A percentile compares a stretch with the other conserved stretches of the same genome.
Conservation (phyloP, 1,140 invertebrate genomes). For the Caenorhabditis briggsae region DNA sequence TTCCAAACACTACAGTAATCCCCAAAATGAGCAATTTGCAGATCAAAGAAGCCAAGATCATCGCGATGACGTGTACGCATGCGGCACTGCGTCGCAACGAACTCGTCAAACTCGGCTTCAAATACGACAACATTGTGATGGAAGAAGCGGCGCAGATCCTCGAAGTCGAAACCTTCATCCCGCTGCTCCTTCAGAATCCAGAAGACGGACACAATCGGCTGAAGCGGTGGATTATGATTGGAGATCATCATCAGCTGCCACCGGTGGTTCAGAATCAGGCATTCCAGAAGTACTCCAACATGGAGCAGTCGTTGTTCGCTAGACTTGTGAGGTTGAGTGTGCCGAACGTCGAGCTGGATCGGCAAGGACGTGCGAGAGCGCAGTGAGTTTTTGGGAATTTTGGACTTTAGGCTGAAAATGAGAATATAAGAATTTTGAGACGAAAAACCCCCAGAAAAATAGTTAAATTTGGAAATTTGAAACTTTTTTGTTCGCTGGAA, state of each 20-base stretch:
- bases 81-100: slow-evolving; percentile 96
- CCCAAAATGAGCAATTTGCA: too few relatives aligned
- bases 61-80: slow-evolving; percentile 99
- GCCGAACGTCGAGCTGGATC: slow-evolving; percentile 95
- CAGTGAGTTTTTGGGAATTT: slow-evolving; percentile 80
- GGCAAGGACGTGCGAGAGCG: slow-evolving; percentile 92
- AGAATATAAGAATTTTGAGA: too few relatives aligned
- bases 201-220: slow-evolving; percentile 93
- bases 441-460: too few relatives aligned
- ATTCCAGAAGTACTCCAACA: slow-evolving; percentile 98
- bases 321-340: slow-evolving; percentile 94
- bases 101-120: slow-evolving; percentile 88
- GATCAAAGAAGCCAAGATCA: slow-evolving; percentile 99
- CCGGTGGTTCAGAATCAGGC: slow-evolving; percentile 99
- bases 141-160: slow-evolving; percentile 98
- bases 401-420: too few relatives aligned
- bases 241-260: slow-evolving; percentile 98
- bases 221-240: slow-evolving; percentile 99
- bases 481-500: too few relatives aligned
- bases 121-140: slow-evolving; percentile 99
- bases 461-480: too few relatives aligned
- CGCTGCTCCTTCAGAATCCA: slow-evolving; percentile 90
- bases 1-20: too few relatives aligned
- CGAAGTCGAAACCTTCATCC: slow-evolving; percentile 99
- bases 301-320: slow-evolving; percentile 99